These are phyloP conservation scores for Herminia tarsipennalis DNA, from an alignment of 2,888 invertebrate species.

Conservation along the genomic window DNA sequence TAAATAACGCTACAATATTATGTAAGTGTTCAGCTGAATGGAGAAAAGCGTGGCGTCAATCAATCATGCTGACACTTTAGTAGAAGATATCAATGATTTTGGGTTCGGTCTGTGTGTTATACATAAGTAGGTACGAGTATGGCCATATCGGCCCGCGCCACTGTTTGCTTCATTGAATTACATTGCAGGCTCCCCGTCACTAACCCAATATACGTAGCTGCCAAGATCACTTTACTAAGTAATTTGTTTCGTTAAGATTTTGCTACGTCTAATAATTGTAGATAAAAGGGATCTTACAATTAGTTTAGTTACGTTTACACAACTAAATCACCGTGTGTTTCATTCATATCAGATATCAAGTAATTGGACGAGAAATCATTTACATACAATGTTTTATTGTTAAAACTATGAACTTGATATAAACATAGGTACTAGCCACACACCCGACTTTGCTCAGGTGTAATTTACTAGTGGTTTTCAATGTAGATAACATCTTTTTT, in stretches of 20 bases:
- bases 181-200: constrained; percentile 37
- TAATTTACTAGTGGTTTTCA: too few relatives aligned
- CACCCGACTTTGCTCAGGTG: too few relatives aligned
- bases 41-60: constrained; percentile 56
- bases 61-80: constrained; percentile 68
- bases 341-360: not conserved
- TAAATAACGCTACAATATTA: constrained; percentile 56
- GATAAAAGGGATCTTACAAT: constrained; percentile 33
- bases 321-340: constrained; percentile 17
- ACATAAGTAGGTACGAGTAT: constrained; percentile 20
- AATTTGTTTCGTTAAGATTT: constrained; percentile 45
- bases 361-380: too few relatives aligned
- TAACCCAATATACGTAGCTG: constrained; percentile 42
- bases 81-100: constrained; percentile 53
- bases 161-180: constrained; percentile 52
- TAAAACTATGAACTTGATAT: too few relatives aligned
- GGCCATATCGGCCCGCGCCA: constrained; percentile 22
- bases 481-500: too few relatives aligned
- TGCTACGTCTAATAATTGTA: constrained; percentile 33
- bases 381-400: too few relatives aligned
- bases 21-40: constrained; percentile 47
- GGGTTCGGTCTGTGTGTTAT: constrained; percentile 26
- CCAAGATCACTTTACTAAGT: constrained; percentile 41
- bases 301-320: constrained; percentile 26
- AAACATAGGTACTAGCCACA: too few relatives aligned